Evolutionary conservation across 2,888 invertebrate species (phyloP), one percentile per base, ranked within the genome.

Genomic region (Acrobasis consociella): DNA sequence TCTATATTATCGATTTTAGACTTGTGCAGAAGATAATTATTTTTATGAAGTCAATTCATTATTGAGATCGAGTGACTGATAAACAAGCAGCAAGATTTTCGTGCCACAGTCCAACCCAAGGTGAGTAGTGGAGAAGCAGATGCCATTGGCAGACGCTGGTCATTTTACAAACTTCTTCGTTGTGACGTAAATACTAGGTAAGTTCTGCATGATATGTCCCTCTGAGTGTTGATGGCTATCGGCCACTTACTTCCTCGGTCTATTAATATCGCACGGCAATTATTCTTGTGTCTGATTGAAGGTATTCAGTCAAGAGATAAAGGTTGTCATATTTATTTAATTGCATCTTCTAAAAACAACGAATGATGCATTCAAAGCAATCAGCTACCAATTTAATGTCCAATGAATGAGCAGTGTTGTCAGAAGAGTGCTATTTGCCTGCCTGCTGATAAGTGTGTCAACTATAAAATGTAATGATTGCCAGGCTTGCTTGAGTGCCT

Each of bases 11-110:
- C 86, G 91, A 91, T 91, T 90, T 87, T 88, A 82, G 77, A 81
- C 79, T 83, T 78, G 80, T 76, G 78, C 79, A 73, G 72, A 78
- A 82, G 73, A 75, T 78, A 80, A 80, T 82, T 85, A 84, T 86
- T 83, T 87, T 81, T 78, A 89, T 88, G 89, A 86, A 83, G 87
- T 88, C 87, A 84, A 86, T 86, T 85, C 86, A 87, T 78, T 86
- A 87, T 84, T 85, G 83, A 75, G 71, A 75, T 81, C 77, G 77
- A 78, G 78, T 81, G 81, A 81, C 79, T 78, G 81, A 79, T 80
- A 76, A 78, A 72, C 77, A 74, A 84, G 81, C 83, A 75, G 82
- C 81, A 82, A 78, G 69, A 83, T 88, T 90, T 91, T 91, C 80
- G 85, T 82, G 86, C 80, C 80, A 83, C 84, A 83, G 89, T 87